Base-by-base conservation (phyloP, 2,113 vertebrate genomes). In the Passer domesticus region DNA sequence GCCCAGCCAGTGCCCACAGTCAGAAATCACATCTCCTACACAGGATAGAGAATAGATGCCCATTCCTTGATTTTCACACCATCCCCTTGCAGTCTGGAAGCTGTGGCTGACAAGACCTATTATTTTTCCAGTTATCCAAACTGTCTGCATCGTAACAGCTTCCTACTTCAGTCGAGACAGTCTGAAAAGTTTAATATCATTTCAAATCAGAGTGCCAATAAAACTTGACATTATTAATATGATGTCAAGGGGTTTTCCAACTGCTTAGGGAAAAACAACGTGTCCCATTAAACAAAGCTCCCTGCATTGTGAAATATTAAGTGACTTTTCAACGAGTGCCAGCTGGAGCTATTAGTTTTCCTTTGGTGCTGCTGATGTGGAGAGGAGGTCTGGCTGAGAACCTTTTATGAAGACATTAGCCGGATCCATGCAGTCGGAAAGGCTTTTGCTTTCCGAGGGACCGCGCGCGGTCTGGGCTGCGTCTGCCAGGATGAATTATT, bases 121-220 rank as follows among this genome's bases (percentile, higher is more conserved):
- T 96, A n/a, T 92, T 95, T 92, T 79, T 73, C 74, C 62, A n/a
- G 81, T 78, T 94, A 89, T 89, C 94, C 92, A 87, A 92, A 94
- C 96, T 92, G 95, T 86, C 96, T 35, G 2, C 80, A 60, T 95
- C 88, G 93, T 96, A 97, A 97, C 97, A 97, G 96, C 96, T 91
- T 95, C 93, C 83, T 96, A 79, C 97, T 95, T 96, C 85, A 78
- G 96, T 76, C 5, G 68, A 98, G 98, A 97, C 94, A 96, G 92
- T 94, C 97, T 97, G 97, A 96, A 96, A 98, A 98, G 96, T 97
- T 97, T 98, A 98, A 98, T 98, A 98, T 97, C 97, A 73, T 97
- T 97, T 98, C 97, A 97, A 97, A 98, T 96, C 92, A 96, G 97
- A 97, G 95, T 93, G 70, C 97, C 97, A 87, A 98, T 98, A 97